Conservation (phyloP, 2,888 invertebrate species). For the Diadegma fenestrale region DNA sequence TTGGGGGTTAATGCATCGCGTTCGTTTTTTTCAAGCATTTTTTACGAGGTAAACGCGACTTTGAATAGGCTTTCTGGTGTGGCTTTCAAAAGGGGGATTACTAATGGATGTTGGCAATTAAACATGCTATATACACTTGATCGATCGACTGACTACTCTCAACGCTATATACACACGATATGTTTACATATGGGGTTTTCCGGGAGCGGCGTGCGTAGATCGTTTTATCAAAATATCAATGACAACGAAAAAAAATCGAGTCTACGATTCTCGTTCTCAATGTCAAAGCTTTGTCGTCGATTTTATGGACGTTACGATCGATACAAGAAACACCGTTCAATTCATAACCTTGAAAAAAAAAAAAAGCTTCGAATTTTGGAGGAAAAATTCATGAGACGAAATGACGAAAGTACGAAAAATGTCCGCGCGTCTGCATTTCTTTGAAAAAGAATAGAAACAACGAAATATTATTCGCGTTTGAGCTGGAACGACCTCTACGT, state of each 20-base stretch:
- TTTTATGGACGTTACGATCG: background rate
- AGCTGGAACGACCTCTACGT: constrained; percentile 17
- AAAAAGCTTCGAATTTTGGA: background rate
- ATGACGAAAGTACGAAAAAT: background rate
- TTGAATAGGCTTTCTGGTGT: constrained; percentile 45
- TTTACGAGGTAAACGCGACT: constrained; percentile 32
- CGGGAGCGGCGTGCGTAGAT: background rate
- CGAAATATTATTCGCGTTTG: background rate
- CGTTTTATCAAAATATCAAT: background rate
- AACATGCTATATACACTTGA: constrained; percentile 72
- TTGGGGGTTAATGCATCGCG: constrained; percentile 22
- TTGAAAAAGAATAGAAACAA: background rate
- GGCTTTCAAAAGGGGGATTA: constrained; percentile 42
- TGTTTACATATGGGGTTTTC: constrained; percentile 42
- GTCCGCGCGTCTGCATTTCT: background rate
- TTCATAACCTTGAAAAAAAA: background rate
- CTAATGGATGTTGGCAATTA: constrained; percentile 68
- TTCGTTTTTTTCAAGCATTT: constrained; percentile 15
- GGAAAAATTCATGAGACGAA: background rate
- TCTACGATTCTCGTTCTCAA: background rate
- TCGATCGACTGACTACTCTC: constrained; percentile 72
- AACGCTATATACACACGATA: constrained; percentile 45
- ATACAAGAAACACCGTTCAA: background rate
- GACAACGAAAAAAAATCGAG: too few relatives aligned
- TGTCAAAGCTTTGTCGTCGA: background rate